Conservation (phyloP, 2,113 vertebrate species). For the Ceyx melanurus region DNA sequence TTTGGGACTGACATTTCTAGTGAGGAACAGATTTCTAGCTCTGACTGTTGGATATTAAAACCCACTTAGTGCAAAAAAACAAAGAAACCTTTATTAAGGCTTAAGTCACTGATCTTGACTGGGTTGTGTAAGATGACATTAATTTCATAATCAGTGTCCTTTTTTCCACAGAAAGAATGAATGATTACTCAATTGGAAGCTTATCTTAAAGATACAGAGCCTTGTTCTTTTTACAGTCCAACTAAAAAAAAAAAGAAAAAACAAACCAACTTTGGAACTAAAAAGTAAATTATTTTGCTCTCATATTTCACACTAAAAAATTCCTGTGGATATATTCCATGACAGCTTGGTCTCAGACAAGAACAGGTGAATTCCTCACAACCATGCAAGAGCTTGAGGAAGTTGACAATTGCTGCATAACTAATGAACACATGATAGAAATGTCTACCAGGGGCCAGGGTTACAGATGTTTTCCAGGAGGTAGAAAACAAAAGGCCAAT, state of each 20-base stretch:
- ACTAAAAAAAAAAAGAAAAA: too few species aligned
- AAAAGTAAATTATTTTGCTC: not conserved
- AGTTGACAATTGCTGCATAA: conserved; percentile 1
- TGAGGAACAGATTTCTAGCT: not conserved
- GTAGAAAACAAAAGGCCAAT: not conserved
- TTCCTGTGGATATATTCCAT: not conserved
- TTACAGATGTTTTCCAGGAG: not conserved
- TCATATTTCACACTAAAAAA: not conserved
- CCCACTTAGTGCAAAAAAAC: not conserved
- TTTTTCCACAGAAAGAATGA: not conserved
- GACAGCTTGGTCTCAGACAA: not conserved
- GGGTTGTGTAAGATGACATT: not conserved
- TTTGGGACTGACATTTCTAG: not conserved
- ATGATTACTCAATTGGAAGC: not conserved
- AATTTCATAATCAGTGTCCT: conserved; percentile 21
- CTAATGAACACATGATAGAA: not conserved
- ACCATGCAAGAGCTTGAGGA: not conserved
- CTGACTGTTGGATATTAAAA: not conserved
- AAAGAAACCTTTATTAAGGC: conserved; percentile 14
- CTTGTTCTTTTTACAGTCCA: not conserved
- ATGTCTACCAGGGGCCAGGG: not conserved
- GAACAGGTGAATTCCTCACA: not conserved
- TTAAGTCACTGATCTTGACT: not conserved
- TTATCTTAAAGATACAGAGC: not conserved
- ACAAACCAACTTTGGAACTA: not conserved